Evolutionary conservation across 2,797 vertebrate genomes (phyloP), one percentile per base, ranked within the genome.

Genomic region (Simalia tracyae): DNA sequence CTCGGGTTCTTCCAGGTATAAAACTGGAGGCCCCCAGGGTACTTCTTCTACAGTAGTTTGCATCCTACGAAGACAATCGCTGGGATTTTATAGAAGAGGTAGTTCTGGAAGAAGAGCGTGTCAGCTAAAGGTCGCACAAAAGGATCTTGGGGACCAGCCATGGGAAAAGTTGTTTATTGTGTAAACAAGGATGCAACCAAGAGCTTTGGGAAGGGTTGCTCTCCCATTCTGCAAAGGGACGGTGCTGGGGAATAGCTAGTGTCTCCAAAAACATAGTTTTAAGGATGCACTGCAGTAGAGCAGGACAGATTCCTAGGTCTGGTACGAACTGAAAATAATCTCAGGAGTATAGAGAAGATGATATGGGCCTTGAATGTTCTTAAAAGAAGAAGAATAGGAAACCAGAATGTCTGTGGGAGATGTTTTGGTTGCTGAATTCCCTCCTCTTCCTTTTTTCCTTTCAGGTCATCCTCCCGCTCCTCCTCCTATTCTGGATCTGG

Each of bases 401-500:
- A 11, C n/a, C 60, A 24, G 57, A 15, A 15, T 2, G 2, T 1
- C 10, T 17, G 60, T 19, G 26, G 42, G 26, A 17, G 15, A 17
- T 31, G 28, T 88, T 88, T 61, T 50, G 1, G 28, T 9, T 11
- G 42, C 26, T 46, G 0, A 8, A 15, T 28, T 15, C 12, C 10
- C 19, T 17, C 31, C 11, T 1, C 8, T 3, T 14, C 56, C 19
- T 42, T 10, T 59, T 57, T 93, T 28, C 85, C 24, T 93, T 94
- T 1, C 97, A 99, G 99, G 97, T 99, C 99, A 1, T 99, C 99
- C 0, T 99, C 99, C 22, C 98, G 97, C 68, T 99, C 99, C 2
- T 99, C 99, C 0, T 99, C 99, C 56, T 99, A 99, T 95, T 98
- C 99, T 0, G 99, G 99, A 81, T 99, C 99, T 0, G 99, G 99